Base-by-base conservation (phyloP, 1,140 invertebrate genomes). In the Brachystomella parvula region DNA sequence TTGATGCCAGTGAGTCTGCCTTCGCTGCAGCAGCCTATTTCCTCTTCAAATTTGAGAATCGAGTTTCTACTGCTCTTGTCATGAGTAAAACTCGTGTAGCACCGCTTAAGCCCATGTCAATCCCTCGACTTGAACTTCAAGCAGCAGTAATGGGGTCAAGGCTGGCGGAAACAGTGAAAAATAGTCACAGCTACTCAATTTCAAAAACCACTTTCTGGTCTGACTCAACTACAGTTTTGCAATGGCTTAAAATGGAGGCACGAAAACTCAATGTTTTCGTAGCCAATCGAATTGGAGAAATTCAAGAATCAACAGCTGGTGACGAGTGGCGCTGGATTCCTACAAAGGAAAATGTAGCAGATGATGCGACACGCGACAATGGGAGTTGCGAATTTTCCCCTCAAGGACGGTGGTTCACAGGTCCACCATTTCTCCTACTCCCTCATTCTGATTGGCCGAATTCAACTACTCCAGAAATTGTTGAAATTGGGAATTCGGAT, bases 71-170 rank as follows among this genome's bases (percentile, higher is more conserved):
- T 30, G 21, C 35, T 35, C n/a, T 61, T 21, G 32, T 60, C 39
- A 35, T 15, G 21, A 21, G 9, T 1, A 33, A 47, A 30, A 65
- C 21, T 1, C 1, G 39, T 6, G 74, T 76, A 2, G 65, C 75
- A 0, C 77, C 79, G 15, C 26, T 77, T 1, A 76, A 75, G 64
- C 62, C 65, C 0, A 58, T 76, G 31, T 75, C 76, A 0, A 77
- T 80, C 30, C 78, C 79, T 0, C 67, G 76, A 30, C 63, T 81
- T 2, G 78, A 81, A 67, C 70, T 81, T 0, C 72, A 78, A 62
- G 79, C 76, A 6, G 78, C 78, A 0, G 58, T 78, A 0, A 47
- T 79, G n/a, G 76, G 74, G 1, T 71, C 68, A 1, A 66, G 75
- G 29, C 19, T 80, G 17, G 71, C 71, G 2, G 26, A 33, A 3